phyloP scores from a whole-genome alignment of 2,113 vertebrate genomes.

The Tringa solitaria region DNA sequence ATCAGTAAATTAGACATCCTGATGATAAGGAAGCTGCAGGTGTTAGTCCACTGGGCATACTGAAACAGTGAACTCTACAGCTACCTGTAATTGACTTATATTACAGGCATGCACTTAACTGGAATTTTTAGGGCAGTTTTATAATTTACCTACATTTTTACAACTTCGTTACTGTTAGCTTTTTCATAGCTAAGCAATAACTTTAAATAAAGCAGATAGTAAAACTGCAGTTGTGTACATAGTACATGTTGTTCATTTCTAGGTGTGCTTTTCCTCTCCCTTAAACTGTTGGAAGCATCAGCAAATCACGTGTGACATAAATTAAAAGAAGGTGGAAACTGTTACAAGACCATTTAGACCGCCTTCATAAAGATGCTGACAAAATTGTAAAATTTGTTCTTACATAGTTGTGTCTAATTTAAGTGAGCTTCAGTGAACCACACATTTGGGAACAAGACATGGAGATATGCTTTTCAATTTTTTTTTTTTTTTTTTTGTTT shows the following conservation, averaged over 20 bases:
- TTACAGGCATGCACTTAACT: not conserved
- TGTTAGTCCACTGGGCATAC: not conserved
- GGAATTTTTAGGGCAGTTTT: not conserved
- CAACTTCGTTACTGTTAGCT: not conserved
- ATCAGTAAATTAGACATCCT: not conserved
- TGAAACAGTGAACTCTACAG: not conserved
- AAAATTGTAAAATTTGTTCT: not conserved
- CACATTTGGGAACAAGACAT: not conserved
- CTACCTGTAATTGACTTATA: not conserved
- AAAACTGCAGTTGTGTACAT: not conserved
- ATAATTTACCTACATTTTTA: not conserved
- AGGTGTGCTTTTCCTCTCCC: not conserved
- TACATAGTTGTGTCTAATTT: not conserved
- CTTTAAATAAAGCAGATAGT: not conserved
- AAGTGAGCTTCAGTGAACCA: not conserved
- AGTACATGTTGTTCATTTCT: not conserved
- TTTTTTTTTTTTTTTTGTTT: not conserved
- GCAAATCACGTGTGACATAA: not conserved
- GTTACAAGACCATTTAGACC: not conserved
- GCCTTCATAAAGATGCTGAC: not conserved
- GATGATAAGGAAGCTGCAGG: not conserved
- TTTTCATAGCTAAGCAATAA: not conserved
- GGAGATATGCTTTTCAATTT: not conserved
- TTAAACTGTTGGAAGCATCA: not conserved
- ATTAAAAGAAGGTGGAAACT: not conserved